Conservation (phyloP, 2,113 vertebrate species). For the Syngnathus floridae region DNA sequence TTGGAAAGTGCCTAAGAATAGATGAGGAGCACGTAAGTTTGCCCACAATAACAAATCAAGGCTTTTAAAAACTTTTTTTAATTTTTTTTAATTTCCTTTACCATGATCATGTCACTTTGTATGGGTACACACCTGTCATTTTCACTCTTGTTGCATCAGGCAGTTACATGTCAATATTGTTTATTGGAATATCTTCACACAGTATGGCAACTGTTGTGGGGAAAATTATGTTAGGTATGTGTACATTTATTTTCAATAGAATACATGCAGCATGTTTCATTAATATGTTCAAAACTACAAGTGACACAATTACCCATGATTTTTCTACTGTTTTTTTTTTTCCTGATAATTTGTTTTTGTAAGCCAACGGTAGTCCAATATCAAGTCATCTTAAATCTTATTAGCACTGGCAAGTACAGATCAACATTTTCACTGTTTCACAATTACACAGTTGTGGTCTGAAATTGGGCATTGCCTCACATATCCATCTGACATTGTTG, state of each 20-base stretch:
- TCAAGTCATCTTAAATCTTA: not conserved
- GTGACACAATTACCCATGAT: not conserved
- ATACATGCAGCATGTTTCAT: conserved; percentile 48
- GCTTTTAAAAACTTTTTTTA: conserved; percentile 31
- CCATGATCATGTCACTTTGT: conserved; percentile 44
- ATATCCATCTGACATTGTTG: not conserved
- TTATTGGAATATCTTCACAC: conserved; percentile 55
- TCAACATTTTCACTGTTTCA: not conserved
- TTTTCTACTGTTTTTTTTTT: not conserved
- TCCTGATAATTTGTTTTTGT: not conserved
- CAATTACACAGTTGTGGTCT: not conserved
- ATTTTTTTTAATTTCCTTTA: conserved; percentile 28
- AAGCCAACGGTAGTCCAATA: conserved; percentile 12
- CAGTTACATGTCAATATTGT: conserved; percentile 59
- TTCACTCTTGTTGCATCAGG: conserved; percentile 55
- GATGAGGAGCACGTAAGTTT: conserved; percentile 41
- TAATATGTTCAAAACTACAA: conserved; percentile 1
- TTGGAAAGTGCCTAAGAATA: conserved; percentile 90
- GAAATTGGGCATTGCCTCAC: not conserved
- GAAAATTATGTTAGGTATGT: conserved; percentile 41
- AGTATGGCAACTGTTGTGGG: conserved; percentile 53
- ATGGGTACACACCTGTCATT: conserved; percentile 50
- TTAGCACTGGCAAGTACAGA: not conserved
- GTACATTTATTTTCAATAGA: conserved; percentile 49
- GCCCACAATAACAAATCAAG: conserved; percentile 43